Conservation (phyloP, 2,797 vertebrate genomes). For the Myripristis murdjan region DNA sequence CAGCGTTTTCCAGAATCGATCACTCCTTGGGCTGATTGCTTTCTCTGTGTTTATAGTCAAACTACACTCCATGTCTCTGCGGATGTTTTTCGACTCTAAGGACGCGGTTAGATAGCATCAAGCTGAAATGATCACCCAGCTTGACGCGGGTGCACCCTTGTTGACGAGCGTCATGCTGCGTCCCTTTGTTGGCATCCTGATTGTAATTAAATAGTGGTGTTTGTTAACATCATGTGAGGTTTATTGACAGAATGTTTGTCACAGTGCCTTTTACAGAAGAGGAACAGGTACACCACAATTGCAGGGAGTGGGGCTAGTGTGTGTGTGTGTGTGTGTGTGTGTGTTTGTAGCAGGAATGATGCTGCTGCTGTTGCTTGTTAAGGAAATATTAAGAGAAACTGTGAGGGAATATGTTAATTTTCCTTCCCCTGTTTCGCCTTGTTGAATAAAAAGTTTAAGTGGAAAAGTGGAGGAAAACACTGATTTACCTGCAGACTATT, state of each 20-base stretch:
- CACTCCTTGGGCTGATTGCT: too few species aligned
- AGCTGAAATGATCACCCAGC: conserved; percentile 11
- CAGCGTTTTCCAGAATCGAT: fast-evolving
- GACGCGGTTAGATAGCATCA: not conserved
- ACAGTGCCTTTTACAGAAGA: not conserved
- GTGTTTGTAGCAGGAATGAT: not conserved
- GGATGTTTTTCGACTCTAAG: too few species aligned
- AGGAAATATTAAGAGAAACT: not conserved
- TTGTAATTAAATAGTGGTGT: too few species aligned
- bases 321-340: conserved; percentile 7
- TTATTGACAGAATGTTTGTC: not conserved
- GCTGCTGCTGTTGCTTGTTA: not conserved
- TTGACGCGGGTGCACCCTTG: conserved; percentile 28
- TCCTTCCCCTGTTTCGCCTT: not conserved
- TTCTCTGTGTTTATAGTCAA: too few species aligned
- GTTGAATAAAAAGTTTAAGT: not conserved
- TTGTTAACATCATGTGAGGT: not conserved
- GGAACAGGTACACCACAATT: too few species aligned
- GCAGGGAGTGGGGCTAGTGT: not conserved
- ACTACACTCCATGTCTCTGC: too few species aligned
- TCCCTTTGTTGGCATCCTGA: too few species aligned
- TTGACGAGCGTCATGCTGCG: not conserved
- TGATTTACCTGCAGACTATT: not conserved
- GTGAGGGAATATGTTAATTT: not conserved
- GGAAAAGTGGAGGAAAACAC: not conserved